Base-by-base conservation (phyloP, 2,888 invertebrate species). In the Tetanocera ferruginea region DNA sequence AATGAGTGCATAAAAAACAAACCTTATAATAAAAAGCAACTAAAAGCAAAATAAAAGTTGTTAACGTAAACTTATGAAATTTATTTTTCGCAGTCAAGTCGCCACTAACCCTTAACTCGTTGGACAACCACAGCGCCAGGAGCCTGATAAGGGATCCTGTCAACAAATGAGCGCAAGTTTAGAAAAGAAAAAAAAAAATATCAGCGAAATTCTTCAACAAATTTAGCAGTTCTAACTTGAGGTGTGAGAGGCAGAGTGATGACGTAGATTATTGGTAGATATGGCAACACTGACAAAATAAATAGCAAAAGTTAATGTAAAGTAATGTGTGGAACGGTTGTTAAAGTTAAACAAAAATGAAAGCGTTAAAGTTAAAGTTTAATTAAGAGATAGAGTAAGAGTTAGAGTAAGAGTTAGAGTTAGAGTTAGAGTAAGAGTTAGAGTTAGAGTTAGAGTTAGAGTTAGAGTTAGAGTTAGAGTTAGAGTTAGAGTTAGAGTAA, bases 31-130 rank as follows among this genome's bases (percentile, higher is more conserved):
- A 76, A 79, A 77, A 79, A 79, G 72, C 66, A 79, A 72, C 66
- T 66, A 62, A 76, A 76, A 76, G 75, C 67, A 71, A 80, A 78
- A 71, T 76, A 78, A 80, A 78, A 78, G 76, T 80, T 80, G 60
- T 71, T 74, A 78, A 75, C 76, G 66, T 66, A 37, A 80, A 80
- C 78, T 78, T 80, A 78, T 76, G 72, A 78, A 78, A 80, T 80
- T 80, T 80, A 78, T 80, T 76, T 71, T 64, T 66, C 75, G 51
- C 67, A 17, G 31, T 34, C n/a, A 72, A 8, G 17, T 72, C 57
- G 72, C 17, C 37, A 23, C n/a, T 5, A 55, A 60, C 25, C 14
- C 5, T 60, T 25, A 4, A 28, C 5, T 14, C 25, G 60, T 11
- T 51, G 49, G n/a, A 9, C 19, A 49, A 69, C 69, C 51, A 23